phyloP scores from a whole-genome alignment of 2,797 vertebrate genomes.

The Syndactyla subalaris region DNA sequence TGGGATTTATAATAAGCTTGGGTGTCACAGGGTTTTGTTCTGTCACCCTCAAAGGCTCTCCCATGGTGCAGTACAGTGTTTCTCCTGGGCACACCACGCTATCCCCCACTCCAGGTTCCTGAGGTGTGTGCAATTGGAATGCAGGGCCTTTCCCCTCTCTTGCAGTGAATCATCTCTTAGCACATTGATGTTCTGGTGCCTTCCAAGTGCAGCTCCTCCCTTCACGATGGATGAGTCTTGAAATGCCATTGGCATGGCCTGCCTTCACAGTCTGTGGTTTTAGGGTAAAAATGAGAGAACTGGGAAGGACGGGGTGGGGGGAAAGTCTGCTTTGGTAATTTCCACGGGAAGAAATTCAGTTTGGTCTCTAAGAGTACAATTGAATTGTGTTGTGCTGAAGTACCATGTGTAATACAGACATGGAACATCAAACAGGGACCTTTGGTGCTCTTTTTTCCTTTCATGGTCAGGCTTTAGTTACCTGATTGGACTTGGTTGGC shows the following conservation, averaged over 20 bases:
- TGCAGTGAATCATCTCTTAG: neutral
- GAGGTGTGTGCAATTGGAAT: neutral
- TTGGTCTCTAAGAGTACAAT: neutral
- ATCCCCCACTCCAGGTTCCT: neutral
- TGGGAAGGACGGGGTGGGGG: too few species aligned
- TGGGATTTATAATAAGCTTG: neutral
- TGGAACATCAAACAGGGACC: neutral
- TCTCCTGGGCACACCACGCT: neutral
- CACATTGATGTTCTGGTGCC: neutral
- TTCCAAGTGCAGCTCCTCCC: neutral
- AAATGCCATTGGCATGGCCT: neutral
- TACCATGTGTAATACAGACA: neutral
- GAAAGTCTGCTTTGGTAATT: neutral
- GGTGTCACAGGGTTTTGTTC: neutral
- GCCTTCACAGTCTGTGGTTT: neutral
- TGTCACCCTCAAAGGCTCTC: neutral
- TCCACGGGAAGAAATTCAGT: neutral
- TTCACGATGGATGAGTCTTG: fast-evolving
- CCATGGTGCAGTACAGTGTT: neutral
- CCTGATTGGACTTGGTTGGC: neutral
- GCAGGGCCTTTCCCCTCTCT: neutral
- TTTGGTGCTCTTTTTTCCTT: neutral
- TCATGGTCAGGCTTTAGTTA: neutral
- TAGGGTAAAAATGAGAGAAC: neutral
- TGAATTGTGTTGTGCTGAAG: neutral